Base-by-base conservation (phyloP, 2,797 vertebrate species). In the Bradypodion pumilum region DNA sequence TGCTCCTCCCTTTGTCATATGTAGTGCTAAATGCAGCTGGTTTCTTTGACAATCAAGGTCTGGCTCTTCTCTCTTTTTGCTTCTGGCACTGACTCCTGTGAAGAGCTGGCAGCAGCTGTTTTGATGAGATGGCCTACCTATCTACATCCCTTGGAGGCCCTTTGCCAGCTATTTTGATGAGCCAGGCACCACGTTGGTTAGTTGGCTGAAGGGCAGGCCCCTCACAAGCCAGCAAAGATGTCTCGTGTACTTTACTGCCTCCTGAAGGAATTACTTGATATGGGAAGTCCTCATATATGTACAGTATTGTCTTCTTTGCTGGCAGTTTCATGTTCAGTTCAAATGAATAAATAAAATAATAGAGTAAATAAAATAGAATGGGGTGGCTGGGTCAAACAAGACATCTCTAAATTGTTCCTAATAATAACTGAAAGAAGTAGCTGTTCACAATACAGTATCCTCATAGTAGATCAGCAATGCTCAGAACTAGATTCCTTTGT, bases 81-180 rank as follows among this genome's bases (percentile, higher is more conserved):
- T 69, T 75, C 88, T 91, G 90, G 90, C 90, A 86, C 32, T n/a
- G 16, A 1, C 23, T 59, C 81, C 84, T 87, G 62, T 29, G 66
- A 73, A 80, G 87, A 80, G 73, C 74, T 90, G 88, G 84, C 88
- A 90, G 77, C 91, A 92, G 92, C 92, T 94, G 92, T 19, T 90
- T 88, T 82, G 88, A 78, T 2, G 6, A 84, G 80, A 87, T 88
- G 0, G 0, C 81, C 74, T 70, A 35, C 78, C 82, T 81, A 79
- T 59, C 87, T 86, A 88, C n/a, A 46, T 87, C 87, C 85, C 84
- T n/a, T 37, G 69, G 83, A 80, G 74, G 52, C 65, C n/a, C 0
- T 80, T 76, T n/a, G 87, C 89, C 89, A 92, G 0, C 52, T 75
- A 29, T 56, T 44, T 37, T 81, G 68, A 86, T 75, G 25, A 91